Conservation (phyloP, 1,140 invertebrate species). For the Eciton burchellii region DNA sequence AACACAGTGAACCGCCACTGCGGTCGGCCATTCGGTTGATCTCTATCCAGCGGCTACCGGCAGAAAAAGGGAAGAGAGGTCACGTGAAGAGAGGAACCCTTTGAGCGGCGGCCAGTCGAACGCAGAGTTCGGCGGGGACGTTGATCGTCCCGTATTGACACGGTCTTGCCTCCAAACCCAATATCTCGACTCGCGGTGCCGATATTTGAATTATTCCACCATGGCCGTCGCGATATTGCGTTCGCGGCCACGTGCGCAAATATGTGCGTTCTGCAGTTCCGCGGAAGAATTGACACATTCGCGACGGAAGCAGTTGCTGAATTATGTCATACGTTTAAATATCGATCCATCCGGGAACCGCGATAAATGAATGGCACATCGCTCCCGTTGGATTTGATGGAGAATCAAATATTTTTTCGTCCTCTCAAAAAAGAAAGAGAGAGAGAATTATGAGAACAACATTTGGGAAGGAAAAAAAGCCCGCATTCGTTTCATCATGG, state of each 20-base stretch:
- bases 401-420: too few species aligned
- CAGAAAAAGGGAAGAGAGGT: slow-evolving; percentile 30
- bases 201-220: slow-evolving; percentile 59
- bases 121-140: background rate
- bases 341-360: background rate
- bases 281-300: slow-evolving; percentile 41
- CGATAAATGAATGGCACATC: background rate
- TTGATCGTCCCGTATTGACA: slow-evolving; percentile 20
- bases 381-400: background rate
- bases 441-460: too few species aligned
- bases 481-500: too few species aligned
- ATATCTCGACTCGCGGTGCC: slow-evolving; percentile 5
- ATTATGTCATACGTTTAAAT: slow-evolving; percentile 2
- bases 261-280: slow-evolving; percentile 16
- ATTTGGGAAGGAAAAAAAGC: too few species aligned
- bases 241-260: slow-evolving; percentile 49
- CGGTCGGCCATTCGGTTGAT: slow-evolving; percentile 97
- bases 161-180: slow-evolving; percentile 26
- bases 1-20: slow-evolving; percentile 99
- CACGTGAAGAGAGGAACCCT: slow-evolving; percentile 26
- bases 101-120: slow-evolving; percentile 29
- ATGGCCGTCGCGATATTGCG: slow-evolving; percentile 40
- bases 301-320: background rate
- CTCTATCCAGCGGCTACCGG: slow-evolving; percentile 95
- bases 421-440: too few species aligned